Conservation (phyloP, 2,113 vertebrate genomes). For the Megaceryle maxima region DNA sequence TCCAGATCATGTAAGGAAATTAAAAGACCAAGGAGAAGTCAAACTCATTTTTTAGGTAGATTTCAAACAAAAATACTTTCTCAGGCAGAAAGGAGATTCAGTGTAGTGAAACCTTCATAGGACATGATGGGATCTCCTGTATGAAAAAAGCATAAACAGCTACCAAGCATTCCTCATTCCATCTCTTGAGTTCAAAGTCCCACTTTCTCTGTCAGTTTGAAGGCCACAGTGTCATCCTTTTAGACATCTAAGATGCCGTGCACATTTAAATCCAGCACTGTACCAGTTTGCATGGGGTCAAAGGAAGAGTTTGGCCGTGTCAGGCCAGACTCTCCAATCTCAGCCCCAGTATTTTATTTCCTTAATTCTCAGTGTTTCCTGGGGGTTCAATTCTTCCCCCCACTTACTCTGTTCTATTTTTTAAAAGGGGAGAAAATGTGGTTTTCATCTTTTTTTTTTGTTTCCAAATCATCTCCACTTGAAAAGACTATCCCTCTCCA, state of each 20-base stretch:
- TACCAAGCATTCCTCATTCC: not conserved
- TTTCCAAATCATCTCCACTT: not conserved
- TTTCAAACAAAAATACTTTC: not conserved
- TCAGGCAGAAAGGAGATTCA: not conserved
- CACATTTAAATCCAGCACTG: not conserved
- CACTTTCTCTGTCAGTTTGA: not conserved
- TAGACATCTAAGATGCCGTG: not conserved
- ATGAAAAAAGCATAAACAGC: not conserved
- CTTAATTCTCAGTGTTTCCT: not conserved
- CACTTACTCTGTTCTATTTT: not conserved
- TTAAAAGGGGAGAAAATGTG: not conserved
- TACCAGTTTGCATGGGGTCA: not conserved
- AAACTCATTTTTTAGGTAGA: not conserved
- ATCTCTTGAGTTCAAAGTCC: not conserved
- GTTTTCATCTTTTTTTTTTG: not conserved
- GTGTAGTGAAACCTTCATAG: not conserved
- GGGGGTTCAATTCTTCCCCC: not conserved
- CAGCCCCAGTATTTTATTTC: not conserved
- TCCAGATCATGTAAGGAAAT: not conserved
- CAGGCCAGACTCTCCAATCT: not conserved
- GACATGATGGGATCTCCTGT: not conserved
- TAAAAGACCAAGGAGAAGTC: not conserved
- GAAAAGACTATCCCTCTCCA: not conserved
- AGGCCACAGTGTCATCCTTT: not conserved
- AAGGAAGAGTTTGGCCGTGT: not conserved